Conservation (phyloP, 1,140 invertebrate species). For the Metopolophium dirhodum region DNA sequence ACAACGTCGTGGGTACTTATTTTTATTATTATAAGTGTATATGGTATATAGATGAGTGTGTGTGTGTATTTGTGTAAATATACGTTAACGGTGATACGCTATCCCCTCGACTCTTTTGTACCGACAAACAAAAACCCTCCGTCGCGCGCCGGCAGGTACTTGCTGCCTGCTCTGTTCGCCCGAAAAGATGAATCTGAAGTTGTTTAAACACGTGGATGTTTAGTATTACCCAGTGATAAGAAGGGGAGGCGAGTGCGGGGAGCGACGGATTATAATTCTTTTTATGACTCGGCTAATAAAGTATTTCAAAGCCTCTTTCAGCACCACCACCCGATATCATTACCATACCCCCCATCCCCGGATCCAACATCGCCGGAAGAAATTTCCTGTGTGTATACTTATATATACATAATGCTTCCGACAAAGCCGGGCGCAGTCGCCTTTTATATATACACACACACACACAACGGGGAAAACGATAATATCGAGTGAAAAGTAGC, state of each 20-base stretch:
- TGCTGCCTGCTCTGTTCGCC: background rate
- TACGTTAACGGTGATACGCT: background rate
- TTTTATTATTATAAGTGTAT: background rate
- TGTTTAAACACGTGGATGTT: conserved; percentile 21
- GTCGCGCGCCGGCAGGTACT: background rate
- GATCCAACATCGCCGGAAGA: background rate
- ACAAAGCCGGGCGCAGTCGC: background rate
- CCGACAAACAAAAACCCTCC: background rate
- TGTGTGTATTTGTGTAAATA: background rate
- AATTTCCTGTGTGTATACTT: background rate
- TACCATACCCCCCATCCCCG: background rate
- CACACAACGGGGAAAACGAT: background rate
- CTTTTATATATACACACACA: background rate
- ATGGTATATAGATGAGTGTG: background rate
- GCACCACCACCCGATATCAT: background rate
- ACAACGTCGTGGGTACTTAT: background rate
- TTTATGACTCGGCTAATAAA: conserved; percentile 37
- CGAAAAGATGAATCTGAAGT: conserved; percentile 28
- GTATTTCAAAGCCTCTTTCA: conserved; percentile 43
- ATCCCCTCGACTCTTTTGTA: background rate
- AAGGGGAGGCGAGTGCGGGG: background rate
- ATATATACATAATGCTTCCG: background rate
- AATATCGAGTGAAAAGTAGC: conserved; percentile 55
- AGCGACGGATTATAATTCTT: conserved; percentile 25
- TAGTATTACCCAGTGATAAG: background rate